phyloP scores from a whole-genome alignment of 2,888 invertebrate genomes.

The Shargacucullia verbasci region DNA sequence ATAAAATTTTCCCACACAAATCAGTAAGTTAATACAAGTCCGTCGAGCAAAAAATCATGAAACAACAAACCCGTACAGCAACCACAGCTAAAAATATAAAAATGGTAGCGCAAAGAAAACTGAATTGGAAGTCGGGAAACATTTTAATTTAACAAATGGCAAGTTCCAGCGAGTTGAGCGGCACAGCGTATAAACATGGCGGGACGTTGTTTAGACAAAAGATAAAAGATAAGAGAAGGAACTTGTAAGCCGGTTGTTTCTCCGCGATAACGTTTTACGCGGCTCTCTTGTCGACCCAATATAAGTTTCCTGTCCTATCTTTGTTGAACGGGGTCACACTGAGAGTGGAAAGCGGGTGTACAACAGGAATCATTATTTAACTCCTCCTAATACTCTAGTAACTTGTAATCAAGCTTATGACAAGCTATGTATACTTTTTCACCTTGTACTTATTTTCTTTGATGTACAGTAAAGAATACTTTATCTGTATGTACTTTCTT shows the following conservation, averaged over 20 bases:
- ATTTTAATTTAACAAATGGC: conserved; percentile 65
- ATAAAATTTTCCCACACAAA: too few relatives aligned
- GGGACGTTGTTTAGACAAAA: conserved; percentile 70
- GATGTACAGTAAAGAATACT: too few relatives aligned
- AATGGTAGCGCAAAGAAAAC: conserved; percentile 46
- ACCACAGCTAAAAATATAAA: conserved; percentile 23
- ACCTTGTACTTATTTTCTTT: too few relatives aligned
- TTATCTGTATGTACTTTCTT: too few relatives aligned
- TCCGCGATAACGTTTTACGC: conserved; percentile 71
- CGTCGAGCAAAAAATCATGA: too few relatives aligned
- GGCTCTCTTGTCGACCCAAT: conserved; percentile 65
- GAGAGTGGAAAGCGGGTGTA: conserved; percentile 19
- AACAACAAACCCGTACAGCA: conserved; percentile 7
- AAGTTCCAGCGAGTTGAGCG: conserved; percentile 51
- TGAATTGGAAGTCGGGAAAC: conserved; percentile 52
- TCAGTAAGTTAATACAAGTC: too few relatives aligned
- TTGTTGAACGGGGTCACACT: conserved; percentile 13
- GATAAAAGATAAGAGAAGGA: conserved; percentile 68
- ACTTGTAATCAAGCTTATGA: too few relatives aligned
- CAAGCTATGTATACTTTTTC: too few relatives aligned
- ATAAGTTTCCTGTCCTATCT: conserved; percentile 72
- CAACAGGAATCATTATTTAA: too few relatives aligned
- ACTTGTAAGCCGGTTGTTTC: conserved; percentile 69
- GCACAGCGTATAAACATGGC: conserved; percentile 60
- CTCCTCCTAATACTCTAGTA: too few relatives aligned